Base-by-base conservation (phyloP, 2,113 vertebrate species). In the Paedocypris sp. region DNA sequence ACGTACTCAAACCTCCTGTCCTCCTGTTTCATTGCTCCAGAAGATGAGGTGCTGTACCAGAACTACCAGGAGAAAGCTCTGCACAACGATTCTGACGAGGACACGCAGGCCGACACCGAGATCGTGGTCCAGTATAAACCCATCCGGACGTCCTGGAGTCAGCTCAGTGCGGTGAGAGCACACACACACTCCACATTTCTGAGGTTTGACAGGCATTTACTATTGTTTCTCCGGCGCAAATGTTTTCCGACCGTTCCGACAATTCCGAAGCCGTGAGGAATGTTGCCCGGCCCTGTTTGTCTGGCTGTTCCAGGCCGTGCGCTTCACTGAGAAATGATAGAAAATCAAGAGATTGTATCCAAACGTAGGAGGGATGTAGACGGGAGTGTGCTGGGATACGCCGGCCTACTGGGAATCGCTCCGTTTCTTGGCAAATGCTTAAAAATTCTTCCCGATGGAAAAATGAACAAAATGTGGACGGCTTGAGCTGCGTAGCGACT, bases 21-120 rank as follows among this genome's bases (percentile, higher is more conserved):
- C 11, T 5, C 62, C 41, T 59, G 10, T 70, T 18, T 65, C 11
- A 15, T 32, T 47, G 6, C 68, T 73, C 26, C 74, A 97, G 94
- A 92, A 77, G 92, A 93, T 6, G 91, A 92, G 49, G 89, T 91
- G 1, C 75, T 97, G 11, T 97, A 96, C 79, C 95, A 98, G 80
- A 97, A 97, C 82, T 97, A 96, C 74, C 89, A 98, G 79, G 95
- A 97, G 70, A 98, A 95, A 72, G 93, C 91, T 6, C 80, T 98
- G 52, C 92, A 95, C 47, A 90, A 90, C 19, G 94, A 98, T 73
- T 97, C 93, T 0, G 94, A 97, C 70, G 94, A 96, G 47, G 95
- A 97, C 11, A 67, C 78, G 0, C 91, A 96, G 73, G 74, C 78
- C 8, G 86, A 67, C 89, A 88, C 59, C 33, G 69, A 0, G 86